Evolutionary conservation across 2,888 invertebrate species (phyloP), one percentile per base, ranked within the genome.

Genomic region (Invenusta paracnida): DNA sequence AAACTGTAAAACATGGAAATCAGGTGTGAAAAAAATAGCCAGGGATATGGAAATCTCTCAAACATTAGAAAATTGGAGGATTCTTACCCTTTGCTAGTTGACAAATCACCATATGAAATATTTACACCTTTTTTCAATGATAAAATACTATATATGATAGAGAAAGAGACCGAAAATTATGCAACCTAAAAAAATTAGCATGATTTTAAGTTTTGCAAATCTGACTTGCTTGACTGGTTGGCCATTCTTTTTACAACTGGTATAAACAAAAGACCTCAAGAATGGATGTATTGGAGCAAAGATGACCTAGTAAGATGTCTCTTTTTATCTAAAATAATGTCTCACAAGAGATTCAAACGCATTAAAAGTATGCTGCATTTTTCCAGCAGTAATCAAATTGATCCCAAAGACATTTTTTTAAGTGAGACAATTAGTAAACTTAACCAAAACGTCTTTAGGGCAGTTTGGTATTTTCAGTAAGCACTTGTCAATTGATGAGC

Each of bases 81-180:
- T 73, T 13, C 5, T 13, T 73, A 23, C 73, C 73, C 73, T 73
- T 25, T 73, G 17, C 23, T 73, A 23, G 27, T 25, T 23, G 17
- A 73, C 25, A 73, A 73, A 73, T 73, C 73, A 5, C 73, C 73
- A 13, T 73, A 13, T 73, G 73, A 73, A 73, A 23, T 73, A 73
- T 73, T 73, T 23, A 73, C 5, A 13, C 5, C 23, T 48, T 48
- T 48, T 48, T 48, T 48, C 48, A 48, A 48, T 48, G 48, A 48
- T 48, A 17, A 48, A 11, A 48, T 48, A 11, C 48, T 11, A 48
- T 11, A 48, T 48, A 48, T 48, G 48, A 48, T 48, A 48, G 48
- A 11, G 17, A 48, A 48, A 48, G 48, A 48, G 17, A 48, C 48
- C 48, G 17, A 48, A 5, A 48, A 48, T 48, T 48, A 48, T 48